Percentiles rank a stretch among this genome's conserved stretches.
phyloP scores from a whole-genome alignment of 2,888 invertebrate species.

The Noctua fimbriata region DNA sequence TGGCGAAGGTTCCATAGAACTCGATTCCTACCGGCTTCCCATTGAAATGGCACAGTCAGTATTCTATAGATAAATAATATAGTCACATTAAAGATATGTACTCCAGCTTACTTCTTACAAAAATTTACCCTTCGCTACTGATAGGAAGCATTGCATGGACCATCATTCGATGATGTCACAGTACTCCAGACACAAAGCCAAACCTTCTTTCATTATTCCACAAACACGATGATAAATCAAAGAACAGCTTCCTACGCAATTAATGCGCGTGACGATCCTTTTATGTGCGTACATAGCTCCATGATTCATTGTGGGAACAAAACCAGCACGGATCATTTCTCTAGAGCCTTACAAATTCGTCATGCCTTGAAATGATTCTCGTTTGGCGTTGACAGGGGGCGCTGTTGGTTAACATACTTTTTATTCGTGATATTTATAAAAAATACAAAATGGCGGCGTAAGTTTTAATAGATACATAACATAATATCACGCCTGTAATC shows the following conservation, averaged over 20 bases:
- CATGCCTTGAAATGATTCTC: neutral
- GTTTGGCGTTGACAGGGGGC: neutral
- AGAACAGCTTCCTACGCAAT: slow-evolving; percentile 24
- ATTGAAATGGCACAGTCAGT: too few species aligned
- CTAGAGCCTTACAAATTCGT: neutral
- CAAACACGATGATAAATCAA: neutral
- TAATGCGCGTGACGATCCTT: slow-evolving; percentile 9
- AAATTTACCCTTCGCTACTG: too few species aligned
- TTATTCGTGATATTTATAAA: neutral
- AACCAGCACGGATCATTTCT: neutral
- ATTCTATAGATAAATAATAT: too few species aligned
- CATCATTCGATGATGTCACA: too few species aligned
- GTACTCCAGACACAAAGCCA: neutral
- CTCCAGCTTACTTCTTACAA: too few species aligned
- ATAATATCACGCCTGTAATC: too few species aligned
- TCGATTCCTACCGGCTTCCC: too few species aligned
- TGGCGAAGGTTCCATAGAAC: too few species aligned
- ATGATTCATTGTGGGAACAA: slow-evolving; percentile 12
- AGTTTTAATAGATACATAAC: neutral
- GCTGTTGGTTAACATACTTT: neutral
- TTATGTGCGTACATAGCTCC: neutral
- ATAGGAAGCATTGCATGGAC: too few species aligned
- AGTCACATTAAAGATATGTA: too few species aligned
- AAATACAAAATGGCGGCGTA: neutral
- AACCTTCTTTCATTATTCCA: neutral